Conservation (phyloP, 2,888 invertebrate species). For the Onchidella celtica region DNA sequence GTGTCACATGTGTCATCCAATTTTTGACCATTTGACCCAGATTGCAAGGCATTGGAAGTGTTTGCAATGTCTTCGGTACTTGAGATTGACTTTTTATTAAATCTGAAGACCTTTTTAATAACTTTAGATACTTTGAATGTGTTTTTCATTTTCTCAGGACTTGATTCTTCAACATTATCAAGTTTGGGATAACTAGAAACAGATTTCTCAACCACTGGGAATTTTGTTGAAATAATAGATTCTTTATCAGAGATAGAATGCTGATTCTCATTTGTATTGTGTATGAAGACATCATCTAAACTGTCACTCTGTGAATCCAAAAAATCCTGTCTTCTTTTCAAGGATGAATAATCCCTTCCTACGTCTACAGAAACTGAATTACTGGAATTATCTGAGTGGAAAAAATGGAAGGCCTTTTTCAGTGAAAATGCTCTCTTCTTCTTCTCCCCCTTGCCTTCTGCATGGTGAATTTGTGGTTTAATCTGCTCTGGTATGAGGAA, state of each 20-base stretch:
- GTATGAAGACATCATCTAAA: too few relatives aligned
- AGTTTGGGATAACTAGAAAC: neutral
- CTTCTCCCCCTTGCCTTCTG: neutral
- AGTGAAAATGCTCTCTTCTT: neutral
- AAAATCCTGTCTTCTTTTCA: neutral
- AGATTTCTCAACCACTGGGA: neutral
- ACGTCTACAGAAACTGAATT: too few relatives aligned
- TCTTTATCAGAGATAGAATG: neutral
- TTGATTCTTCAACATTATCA: neutral
- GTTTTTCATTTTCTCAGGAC: neutral
- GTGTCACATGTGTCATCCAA: too few relatives aligned
- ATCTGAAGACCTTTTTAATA: conserved; percentile 14
- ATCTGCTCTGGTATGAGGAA: neutral
- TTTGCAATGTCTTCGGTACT: neutral
- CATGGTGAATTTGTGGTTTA: neutral
- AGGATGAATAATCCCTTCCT: too few relatives aligned
- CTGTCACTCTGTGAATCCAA: neutral
- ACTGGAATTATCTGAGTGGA: neutral
- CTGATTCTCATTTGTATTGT: neutral
- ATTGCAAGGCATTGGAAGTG: too few relatives aligned
- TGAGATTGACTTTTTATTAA: neutral
- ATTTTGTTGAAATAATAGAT: too few relatives aligned
- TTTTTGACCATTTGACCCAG: too few relatives aligned
- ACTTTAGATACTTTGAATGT: conserved; percentile 16
- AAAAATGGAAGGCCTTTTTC: conserved; percentile 14